These are phyloP conservation scores for Tetrax tetrax DNA, from an alignment of 2,113 vertebrate species.

Conservation along the genomic window DNA sequence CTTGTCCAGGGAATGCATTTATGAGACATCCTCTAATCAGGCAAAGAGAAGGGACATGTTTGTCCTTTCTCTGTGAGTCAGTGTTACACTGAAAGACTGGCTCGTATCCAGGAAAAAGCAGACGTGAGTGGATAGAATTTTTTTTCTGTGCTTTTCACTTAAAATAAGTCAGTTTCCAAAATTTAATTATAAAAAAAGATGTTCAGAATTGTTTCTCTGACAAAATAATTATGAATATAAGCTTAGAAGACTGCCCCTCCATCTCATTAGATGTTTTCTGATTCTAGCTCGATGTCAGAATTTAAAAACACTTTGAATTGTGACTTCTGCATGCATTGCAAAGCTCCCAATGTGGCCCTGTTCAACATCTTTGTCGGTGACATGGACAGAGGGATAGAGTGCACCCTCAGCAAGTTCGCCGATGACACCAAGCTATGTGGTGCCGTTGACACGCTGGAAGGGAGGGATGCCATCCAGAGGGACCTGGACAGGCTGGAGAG, in stretches of 20 bases:
- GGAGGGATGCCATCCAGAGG: too few species aligned
- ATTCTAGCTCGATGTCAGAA: background rate
- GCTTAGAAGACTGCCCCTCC: background rate
- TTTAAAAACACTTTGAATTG: background rate
- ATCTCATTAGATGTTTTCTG: background rate
- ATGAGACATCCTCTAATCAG: constrained; percentile 46
- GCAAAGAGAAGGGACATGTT: constrained; percentile 4
- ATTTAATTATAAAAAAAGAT: background rate
- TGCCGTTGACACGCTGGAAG: too few species aligned
- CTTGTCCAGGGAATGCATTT: constrained; percentile 33
- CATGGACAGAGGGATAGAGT: too few species aligned
- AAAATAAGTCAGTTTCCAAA: background rate
- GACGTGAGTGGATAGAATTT: background rate
- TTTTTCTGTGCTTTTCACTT: background rate
- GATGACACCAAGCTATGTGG: too few species aligned
- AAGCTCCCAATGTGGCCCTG: background rate
- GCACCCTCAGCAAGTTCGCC: too few species aligned
- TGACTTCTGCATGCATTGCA: background rate
- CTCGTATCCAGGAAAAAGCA: background rate
- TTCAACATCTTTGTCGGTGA: too few species aligned
- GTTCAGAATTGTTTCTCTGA: background rate
- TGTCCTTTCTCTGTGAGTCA: constrained; percentile 37
- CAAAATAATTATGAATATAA: background rate
- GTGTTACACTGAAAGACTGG: background rate
- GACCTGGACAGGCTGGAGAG: too few species aligned